Evolutionary conservation across 2,888 invertebrate species (phyloP).

Genomic region (Leucophenga maculata): DNA sequence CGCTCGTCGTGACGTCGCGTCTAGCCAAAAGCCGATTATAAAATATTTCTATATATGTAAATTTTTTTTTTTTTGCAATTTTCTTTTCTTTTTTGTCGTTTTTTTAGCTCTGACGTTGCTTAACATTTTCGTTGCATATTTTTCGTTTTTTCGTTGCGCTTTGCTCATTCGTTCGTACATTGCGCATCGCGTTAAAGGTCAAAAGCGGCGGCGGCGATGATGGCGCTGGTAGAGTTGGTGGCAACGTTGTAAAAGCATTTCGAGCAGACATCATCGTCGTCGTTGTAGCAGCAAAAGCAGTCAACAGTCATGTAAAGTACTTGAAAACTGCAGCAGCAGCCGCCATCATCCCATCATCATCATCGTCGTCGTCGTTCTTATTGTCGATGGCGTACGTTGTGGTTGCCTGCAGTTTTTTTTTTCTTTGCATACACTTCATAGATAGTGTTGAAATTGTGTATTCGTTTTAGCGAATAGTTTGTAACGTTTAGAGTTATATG

Average conservation of each 20-base stretch:
- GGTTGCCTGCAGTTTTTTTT: background rate
- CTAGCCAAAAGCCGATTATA: conserved; percentile 22
- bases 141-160: conserved; percentile 16
- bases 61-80: conserved; percentile 32
- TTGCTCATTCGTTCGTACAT: background rate
- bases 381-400: background rate
- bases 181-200: conserved; percentile 16
- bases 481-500: no score
- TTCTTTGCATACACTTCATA: no score
- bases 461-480: no score
- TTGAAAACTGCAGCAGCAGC: no score
- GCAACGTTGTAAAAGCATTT: no score
- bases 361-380: background rate
- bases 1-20: conserved; percentile 13
- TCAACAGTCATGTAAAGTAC: no score
- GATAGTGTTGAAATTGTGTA: no score
- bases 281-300: no score
- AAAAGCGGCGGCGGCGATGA: background rate
- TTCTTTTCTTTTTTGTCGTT: conserved; percentile 33
- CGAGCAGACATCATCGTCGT: no score
- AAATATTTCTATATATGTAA: conserved; percentile 34
- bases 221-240: background rate
- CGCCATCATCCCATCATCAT: background rate
- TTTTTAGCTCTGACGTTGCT: conserved; percentile 23
- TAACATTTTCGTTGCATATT: no score